These are phyloP conservation scores for Hypomecis punctinalis DNA, from an alignment of 2,888 invertebrate species.

Conservation along the genomic window DNA sequence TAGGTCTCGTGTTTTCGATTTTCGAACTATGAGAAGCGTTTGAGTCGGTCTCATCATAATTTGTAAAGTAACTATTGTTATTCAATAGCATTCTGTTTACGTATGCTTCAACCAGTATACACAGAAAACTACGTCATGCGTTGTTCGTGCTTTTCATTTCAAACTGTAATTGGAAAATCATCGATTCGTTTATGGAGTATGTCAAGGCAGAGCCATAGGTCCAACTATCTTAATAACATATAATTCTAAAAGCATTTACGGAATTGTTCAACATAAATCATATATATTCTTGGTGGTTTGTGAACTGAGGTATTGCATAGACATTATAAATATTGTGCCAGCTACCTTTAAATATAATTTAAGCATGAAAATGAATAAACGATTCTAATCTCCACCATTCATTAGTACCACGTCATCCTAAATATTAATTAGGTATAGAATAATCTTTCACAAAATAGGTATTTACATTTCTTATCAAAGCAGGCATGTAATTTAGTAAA, in stretches of 20 bases:
- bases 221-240: background rate
- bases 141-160: background rate
- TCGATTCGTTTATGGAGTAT: slow-evolving; percentile 1
- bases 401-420: slow-evolving; percentile 9
- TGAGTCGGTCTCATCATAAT: slow-evolving; percentile 2
- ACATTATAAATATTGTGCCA: too few relatives aligned
- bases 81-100: slow-evolving; percentile 5
- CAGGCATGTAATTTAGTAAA: slow-evolving; percentile 20
- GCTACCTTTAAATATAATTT: background rate
- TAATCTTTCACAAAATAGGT: slow-evolving; percentile 1
- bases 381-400: background rate
- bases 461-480: slow-evolving; percentile 15
- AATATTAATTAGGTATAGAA: slow-evolving; percentile 1
- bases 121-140: background rate
- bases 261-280: too few relatives aligned
- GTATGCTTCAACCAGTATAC: background rate
- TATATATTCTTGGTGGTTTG: too few relatives aligned
- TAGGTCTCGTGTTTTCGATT: slow-evolving; percentile 22
- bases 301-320: too few relatives aligned
- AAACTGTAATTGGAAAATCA: background rate
- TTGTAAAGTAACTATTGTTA: background rate
- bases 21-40: slow-evolving; percentile 16
- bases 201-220: slow-evolving; percentile 7
- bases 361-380: background rate
- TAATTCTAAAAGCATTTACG: too few relatives aligned